These are phyloP conservation scores for Morpho achilles DNA, from an alignment of 2,888 invertebrate genomes.

Conservation along the genomic window DNA sequence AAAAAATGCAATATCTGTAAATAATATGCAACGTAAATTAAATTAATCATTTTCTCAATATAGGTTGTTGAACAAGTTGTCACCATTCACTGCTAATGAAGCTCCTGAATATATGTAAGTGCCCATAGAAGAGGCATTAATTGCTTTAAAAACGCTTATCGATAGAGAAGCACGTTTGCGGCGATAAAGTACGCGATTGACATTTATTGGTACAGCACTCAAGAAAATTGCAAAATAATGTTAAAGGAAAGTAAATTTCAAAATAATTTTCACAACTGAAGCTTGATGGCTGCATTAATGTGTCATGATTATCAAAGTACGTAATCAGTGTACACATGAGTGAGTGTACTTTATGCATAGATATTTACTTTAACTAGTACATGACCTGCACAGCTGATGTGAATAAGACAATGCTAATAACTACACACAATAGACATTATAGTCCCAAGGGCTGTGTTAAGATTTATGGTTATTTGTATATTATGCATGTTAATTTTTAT, in stretches of 20 bases:
- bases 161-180: conserved; percentile 53
- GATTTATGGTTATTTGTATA: conserved; percentile 24
- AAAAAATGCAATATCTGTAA: background rate
- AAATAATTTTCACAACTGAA: conserved; percentile 13
- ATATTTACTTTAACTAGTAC: conserved; percentile 40
- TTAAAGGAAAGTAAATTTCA: too few relatives aligned
- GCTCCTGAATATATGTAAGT: conserved; percentile 73
- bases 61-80: conserved; percentile 74
- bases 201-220: conserved; percentile 30
- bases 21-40: conserved; percentile 7
- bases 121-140: conserved; percentile 35
- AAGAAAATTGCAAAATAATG: background rate
- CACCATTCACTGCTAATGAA: conserved; percentile 64
- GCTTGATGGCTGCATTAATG: conserved; percentile 31
- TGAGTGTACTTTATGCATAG: conserved; percentile 54
- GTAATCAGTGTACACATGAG: conserved; percentile 41
- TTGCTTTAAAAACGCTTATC: conserved; percentile 56
- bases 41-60: conserved; percentile 19
- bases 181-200: conserved; percentile 38
- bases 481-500: conserved; percentile 55
- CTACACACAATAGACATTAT: conserved; percentile 13
- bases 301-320: conserved; percentile 24
- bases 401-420: conserved; percentile 39
- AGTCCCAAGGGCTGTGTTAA: conserved; percentile 6
- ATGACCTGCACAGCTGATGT: conserved; percentile 64